Base-by-base conservation (phyloP, 2,797 vertebrate species). In the Schizothorax lantsangensis region DNA sequence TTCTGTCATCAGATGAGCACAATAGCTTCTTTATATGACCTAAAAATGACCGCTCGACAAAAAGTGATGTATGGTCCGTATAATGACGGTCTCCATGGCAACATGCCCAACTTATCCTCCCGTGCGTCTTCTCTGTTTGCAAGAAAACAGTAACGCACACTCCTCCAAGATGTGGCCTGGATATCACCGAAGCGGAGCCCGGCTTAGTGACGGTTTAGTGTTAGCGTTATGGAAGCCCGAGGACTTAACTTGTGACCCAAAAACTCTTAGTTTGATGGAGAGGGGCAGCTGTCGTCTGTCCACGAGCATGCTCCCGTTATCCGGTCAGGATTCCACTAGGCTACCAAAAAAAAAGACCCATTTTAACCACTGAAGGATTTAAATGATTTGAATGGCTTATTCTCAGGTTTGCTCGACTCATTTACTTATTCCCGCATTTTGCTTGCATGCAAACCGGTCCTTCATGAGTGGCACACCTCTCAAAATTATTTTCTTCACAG, bases 241-340 rank as follows among this genome's bases (percentile, higher is more conserved):
- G 91, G 92, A 90, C 93, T 95, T 95, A 94, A 94, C 93, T 93
- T 92, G 92, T 93, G 94, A 94, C 94, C 92, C 91, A 69, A 90
- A 89, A 80, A 89, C 93, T 92, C 45, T 92, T 92, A 92, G 92
- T 88, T 89, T 86, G 94, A 94, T 86, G 86, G 92, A 92, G 91
- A 92, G 88, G 91, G 88, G 91, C 95, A 96, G 95, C 95, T 95
- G 95, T 91, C 91, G 89, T 69, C 23, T 62, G 74, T 79, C 54
- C 54, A 8, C 26, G 69, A 66, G 72, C 17, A 86, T 43, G 83
- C 89, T 69, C 77, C 80, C 85, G 71, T 78, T 40, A 68, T 86
- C 62, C 66, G 47, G 64, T 26, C 77, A 80, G 68, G 66, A 74
- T 78, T 49, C 73, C 49, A 81, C n/a, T 84, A 89, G 0, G 86